A percentile compares a stretch with the other conserved stretches of the same genome.
Conservation (phyloP, 2,797 vertebrate species). For the Schizothorax lantsangensis region DNA sequence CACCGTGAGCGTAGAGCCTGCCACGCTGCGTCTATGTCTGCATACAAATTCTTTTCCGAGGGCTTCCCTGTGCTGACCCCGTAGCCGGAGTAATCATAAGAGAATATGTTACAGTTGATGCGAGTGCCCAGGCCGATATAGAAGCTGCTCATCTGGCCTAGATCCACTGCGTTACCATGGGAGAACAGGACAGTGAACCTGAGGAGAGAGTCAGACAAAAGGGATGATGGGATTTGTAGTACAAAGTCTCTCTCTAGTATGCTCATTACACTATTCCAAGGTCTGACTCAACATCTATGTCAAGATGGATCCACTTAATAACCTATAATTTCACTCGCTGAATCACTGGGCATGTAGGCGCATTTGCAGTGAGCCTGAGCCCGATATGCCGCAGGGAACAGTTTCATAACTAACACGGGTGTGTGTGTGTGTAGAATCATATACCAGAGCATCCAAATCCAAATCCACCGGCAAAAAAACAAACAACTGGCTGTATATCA, state of each 20-base stretch:
- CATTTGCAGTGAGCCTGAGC: background rate
- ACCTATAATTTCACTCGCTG: slow-evolving; percentile 14
- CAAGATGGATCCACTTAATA: slow-evolving; percentile 5
- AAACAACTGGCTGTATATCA: background rate
- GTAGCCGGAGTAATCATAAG: slow-evolving; percentile 90
- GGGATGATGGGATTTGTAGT: slow-evolving; percentile 18
- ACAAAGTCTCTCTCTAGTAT: background rate
- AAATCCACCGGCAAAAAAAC: background rate
- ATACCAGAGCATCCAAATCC: background rate
- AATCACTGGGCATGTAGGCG: slow-evolving; percentile 13
- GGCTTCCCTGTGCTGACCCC: slow-evolving; percentile 85
- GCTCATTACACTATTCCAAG: background rate
- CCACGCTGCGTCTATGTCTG: slow-evolving; percentile 92
- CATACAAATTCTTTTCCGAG: slow-evolving; percentile 89
- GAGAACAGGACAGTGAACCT: slow-evolving; percentile 91
- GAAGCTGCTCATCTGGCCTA: slow-evolving; percentile 94
- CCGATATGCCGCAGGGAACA: background rate
- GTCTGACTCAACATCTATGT: slow-evolving; percentile 13
- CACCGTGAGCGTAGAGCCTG: slow-evolving; percentile 88
- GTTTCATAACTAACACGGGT: slow-evolving; percentile 1
- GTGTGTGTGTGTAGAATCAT: background rate
- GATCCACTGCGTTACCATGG: slow-evolving; percentile 87
- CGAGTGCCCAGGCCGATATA: slow-evolving; percentile 87
- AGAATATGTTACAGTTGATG: slow-evolving; percentile 91
- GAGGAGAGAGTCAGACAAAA: slow-evolving; percentile 32